Percentiles rank a stretch among this genome's conserved stretches.
Evolutionary conservation across 2,888 invertebrate species (phyloP).

Genomic region (Synanthedon vespiformis): DNA sequence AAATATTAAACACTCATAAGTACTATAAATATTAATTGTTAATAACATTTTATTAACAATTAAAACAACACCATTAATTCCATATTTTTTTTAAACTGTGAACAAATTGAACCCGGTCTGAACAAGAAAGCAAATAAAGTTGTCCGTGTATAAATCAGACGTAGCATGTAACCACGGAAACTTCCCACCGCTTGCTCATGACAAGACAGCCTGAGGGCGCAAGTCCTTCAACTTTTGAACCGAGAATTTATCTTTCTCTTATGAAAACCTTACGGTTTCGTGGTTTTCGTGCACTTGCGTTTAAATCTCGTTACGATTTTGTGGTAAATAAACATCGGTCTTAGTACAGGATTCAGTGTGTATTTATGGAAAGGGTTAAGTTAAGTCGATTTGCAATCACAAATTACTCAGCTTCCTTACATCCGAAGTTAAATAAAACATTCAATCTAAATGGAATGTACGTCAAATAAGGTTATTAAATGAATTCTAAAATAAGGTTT

Average conservation of each 20-base stretch:
- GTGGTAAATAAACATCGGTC: too few relatives aligned
- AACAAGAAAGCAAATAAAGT: slow-evolving; percentile 22
- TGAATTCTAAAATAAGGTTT: too few relatives aligned
- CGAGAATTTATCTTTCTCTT: slow-evolving; percentile 5
- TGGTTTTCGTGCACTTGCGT: slow-evolving; percentile 2
- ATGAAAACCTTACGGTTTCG: slow-evolving; percentile 6
- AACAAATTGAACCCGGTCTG: slow-evolving; percentile 15
- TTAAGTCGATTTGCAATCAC: too few relatives aligned
- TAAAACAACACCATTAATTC: slow-evolving; percentile 3
- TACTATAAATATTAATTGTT: too few relatives aligned
- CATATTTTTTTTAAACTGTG: slow-evolving; percentile 9
- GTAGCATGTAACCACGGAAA: slow-evolving; percentile 23
- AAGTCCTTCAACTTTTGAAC: slow-evolving; percentile 22
- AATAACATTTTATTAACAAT: background rate
- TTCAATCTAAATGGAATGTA: too few relatives aligned
- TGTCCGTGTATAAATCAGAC: slow-evolving; percentile 28
- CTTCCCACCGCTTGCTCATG: slow-evolving; percentile 20
- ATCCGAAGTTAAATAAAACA: too few relatives aligned
- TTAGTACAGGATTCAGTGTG: too few relatives aligned
- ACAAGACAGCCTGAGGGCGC: slow-evolving; percentile 25
- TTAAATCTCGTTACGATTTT: background rate
- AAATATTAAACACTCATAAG: too few relatives aligned
- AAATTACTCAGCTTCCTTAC: too few relatives aligned
- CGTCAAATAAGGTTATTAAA: too few relatives aligned
- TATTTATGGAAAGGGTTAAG: too few relatives aligned